Conservation (phyloP, 2,888 invertebrate genomes). For the Leptinotarsa haldemani region DNA sequence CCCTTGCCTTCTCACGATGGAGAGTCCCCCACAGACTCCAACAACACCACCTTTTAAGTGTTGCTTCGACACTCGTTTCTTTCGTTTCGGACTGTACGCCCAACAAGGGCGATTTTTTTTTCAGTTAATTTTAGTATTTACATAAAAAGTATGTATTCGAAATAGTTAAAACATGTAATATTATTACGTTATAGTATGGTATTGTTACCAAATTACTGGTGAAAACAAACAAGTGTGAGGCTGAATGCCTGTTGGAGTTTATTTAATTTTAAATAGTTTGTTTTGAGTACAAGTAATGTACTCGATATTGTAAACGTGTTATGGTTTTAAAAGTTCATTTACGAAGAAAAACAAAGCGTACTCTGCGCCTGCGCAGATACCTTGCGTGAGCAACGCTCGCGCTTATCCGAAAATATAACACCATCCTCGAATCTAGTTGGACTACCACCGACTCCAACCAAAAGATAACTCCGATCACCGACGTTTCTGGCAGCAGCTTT, state of each 20-base stretch:
- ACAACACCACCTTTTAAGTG: conserved; percentile 63
- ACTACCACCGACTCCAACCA: conserved; percentile 37
- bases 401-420: conserved; percentile 29
- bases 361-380: background rate
- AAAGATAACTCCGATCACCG: conserved; percentile 44
- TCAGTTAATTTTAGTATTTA: conserved; percentile 54
- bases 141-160: conserved; percentile 55
- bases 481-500: conserved; percentile 50
- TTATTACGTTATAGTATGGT: conserved; percentile 72
- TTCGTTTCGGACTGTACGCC: conserved; percentile 38
- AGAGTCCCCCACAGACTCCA: conserved; percentile 65
- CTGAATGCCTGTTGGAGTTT: conserved; percentile 51
- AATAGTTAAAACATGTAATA: conserved; percentile 67
- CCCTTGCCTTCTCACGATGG: conserved; percentile 67
- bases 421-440: conserved; percentile 29
- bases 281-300: conserved; percentile 56
- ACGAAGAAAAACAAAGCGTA: conserved; percentile 33
- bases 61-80: conserved; percentile 1
- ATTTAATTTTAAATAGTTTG: conserved; percentile 55
- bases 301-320: conserved; percentile 47
- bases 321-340: conserved; percentile 50
- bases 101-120: conserved; percentile 48
- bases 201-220: conserved; percentile 67
- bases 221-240: conserved; percentile 49
- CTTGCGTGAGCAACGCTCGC: conserved; percentile 41